These are phyloP conservation scores for Copidosoma floridanum DNA, from an alignment of 1,140 invertebrate species.

Conservation along the genomic window DNA sequence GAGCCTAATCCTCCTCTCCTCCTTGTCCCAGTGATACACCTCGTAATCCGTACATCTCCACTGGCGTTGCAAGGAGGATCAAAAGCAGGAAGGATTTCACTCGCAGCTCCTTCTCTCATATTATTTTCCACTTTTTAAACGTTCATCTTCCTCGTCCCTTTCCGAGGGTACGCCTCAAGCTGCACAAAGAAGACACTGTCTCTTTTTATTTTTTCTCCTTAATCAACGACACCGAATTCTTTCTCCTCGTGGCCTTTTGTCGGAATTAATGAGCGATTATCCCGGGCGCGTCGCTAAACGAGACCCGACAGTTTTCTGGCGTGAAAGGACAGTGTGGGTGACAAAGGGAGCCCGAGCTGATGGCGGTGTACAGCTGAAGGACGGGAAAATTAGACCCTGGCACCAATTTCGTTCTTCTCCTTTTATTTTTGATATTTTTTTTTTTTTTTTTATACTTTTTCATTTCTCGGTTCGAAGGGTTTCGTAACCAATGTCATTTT, in stretches of 20 bases:
- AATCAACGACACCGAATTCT: no score
- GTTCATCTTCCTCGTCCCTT: background rate
- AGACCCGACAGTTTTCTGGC: background rate
- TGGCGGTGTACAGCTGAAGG: background rate
- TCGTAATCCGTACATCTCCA: no score
- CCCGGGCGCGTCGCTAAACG: background rate
- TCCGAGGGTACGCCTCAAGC: background rate
- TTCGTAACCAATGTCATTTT: no score
- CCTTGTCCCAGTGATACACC: no score
- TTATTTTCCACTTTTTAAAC: no score
- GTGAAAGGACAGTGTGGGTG: background rate
- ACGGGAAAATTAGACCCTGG: background rate
- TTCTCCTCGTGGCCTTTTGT: background rate
- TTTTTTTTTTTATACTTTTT: no score
- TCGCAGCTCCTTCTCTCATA: background rate
- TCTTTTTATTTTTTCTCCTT: background rate
- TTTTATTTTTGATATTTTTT: no score
- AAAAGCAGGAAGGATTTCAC: slow-evolving; percentile 13
- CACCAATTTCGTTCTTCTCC: background rate
- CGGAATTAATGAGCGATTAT: slow-evolving; percentile 7
- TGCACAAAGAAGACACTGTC: background rate
- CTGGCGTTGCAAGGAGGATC: no score
- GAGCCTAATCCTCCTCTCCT: no score
- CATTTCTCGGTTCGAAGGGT: no score
- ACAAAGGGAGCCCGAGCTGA: background rate